Evolutionary conservation across 2,113 vertebrate genomes (phyloP).

Genomic region (Equus przewalskii): DNA sequence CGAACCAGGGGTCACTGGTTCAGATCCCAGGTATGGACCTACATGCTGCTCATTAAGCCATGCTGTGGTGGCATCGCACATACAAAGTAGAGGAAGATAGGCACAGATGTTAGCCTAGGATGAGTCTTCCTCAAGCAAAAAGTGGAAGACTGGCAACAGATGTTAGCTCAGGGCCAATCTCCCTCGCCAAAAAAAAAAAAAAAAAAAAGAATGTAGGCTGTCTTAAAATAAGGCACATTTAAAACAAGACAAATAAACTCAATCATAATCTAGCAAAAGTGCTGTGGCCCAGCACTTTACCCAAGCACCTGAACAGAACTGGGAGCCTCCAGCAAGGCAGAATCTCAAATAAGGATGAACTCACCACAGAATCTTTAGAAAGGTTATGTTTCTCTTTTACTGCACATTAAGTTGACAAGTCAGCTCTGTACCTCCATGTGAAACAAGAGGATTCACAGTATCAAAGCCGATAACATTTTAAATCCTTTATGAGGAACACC

Average conservation of each 20-base stretch:
- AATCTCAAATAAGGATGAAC: slow-evolving; percentile 3
- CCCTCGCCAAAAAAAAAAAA: no score
- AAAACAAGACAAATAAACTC: slow-evolving; percentile 63
- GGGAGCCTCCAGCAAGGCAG: not conserved
- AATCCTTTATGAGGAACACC: not conserved
- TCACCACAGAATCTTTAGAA: not conserved
- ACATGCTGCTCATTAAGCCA: no score
- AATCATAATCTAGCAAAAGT: not conserved
- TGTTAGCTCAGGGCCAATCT: no score
- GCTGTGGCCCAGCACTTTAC: not conserved
- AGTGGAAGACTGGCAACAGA: no score
- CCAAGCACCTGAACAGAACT: not conserved
- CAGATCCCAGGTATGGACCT: no score
- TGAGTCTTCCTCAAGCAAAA: no score
- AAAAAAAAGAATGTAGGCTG: slow-evolving; percentile 85
- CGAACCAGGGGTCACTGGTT: no score
- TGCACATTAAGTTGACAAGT: not conserved
- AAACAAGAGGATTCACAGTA: slow-evolving; percentile 7
- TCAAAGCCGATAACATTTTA: slow-evolving; percentile 7
- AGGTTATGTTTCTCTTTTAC: slow-evolving; percentile 21
- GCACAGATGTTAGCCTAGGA: no score
- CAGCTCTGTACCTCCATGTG: not conserved
- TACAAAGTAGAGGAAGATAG: no score
- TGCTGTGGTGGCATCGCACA: no score
- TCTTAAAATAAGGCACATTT: slow-evolving; percentile 87